phyloP scores from a whole-genome alignment of 2,797 vertebrate species.

The Halcyon smyrnensis region DNA sequence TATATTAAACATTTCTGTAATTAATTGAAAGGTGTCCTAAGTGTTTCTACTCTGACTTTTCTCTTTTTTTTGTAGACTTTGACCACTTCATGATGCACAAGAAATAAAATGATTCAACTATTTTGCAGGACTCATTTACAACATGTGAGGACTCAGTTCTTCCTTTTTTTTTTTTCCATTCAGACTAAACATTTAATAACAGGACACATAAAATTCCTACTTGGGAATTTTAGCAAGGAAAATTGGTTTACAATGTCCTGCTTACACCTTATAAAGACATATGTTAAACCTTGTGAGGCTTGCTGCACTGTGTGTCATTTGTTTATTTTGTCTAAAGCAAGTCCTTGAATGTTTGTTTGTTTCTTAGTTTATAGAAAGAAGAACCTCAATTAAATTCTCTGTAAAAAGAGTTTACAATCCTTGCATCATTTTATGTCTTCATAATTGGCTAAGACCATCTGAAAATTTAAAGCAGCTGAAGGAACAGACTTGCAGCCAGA shows the following conservation, averaged over 20 bases:
- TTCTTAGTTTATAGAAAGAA: constrained; percentile 52
- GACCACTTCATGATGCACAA: not conserved
- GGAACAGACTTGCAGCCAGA: constrained; percentile 6
- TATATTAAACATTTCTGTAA: not conserved
- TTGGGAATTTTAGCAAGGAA: constrained; percentile 52
- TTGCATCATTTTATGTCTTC: constrained; percentile 66
- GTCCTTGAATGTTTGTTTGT: constrained; percentile 36
- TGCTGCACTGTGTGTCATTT: constrained; percentile 40
- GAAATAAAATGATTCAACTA: constrained; percentile 11
- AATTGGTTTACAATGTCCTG: constrained; percentile 50
- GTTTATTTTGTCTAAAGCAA: constrained; percentile 60
- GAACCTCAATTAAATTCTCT: constrained; percentile 46
- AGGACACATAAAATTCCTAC: constrained; percentile 63
- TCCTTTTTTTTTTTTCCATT: constrained; percentile 27
- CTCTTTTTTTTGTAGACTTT: not conserved
- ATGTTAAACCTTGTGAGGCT: constrained; percentile 49
- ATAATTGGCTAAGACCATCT: constrained; percentile 27
- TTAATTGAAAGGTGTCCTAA: not conserved
- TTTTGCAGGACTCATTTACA: constrained; percentile 31
- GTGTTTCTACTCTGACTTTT: not conserved
- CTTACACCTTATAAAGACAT: constrained; percentile 70
- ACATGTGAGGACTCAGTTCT: constrained; percentile 43
- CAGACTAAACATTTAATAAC: constrained; percentile 69
- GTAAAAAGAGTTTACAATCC: constrained; percentile 45
- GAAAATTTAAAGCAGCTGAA: constrained; percentile 38